These are phyloP conservation scores for Glaucomys volans DNA, from an alignment of 2,113 vertebrate genomes.

Conservation along the genomic window DNA sequence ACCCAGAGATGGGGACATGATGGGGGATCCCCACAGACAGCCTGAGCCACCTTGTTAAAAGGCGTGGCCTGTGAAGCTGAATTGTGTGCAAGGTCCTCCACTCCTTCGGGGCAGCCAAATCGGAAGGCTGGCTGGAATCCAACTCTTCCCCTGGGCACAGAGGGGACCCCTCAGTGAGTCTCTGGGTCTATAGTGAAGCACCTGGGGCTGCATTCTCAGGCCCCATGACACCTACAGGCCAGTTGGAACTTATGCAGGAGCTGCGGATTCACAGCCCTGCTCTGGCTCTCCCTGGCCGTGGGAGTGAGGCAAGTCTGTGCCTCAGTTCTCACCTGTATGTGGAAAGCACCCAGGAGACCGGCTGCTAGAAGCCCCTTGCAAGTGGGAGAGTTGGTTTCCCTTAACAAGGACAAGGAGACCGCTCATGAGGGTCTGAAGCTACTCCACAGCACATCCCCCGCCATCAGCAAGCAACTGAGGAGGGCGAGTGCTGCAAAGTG, in stretches of 20 bases:
- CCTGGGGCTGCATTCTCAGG: not conserved
- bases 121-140: not conserved
- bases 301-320: not conserved
- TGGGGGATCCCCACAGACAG: not conserved
- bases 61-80: not conserved
- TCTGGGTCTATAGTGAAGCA: not conserved
- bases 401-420: not conserved
- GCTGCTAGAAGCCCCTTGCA: not conserved
- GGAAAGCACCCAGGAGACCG: not conserved
- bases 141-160: not conserved
- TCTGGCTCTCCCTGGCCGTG: not conserved
- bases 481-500: not conserved
- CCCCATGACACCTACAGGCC: not conserved
- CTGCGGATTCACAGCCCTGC: not conserved
- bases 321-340: not conserved
- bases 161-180: not conserved
- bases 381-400: accelerated
- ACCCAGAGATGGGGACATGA: not conserved
- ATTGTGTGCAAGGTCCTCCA: not conserved
- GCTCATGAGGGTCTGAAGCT: not conserved
- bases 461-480: accelerated
- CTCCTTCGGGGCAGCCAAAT: not conserved
- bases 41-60: too few relatives aligned
- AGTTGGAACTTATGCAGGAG: accelerated
- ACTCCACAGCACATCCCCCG: not conserved